Evolutionary conservation across 2,888 invertebrate genomes (phyloP).

Genomic region (Erebia aethiops): DNA sequence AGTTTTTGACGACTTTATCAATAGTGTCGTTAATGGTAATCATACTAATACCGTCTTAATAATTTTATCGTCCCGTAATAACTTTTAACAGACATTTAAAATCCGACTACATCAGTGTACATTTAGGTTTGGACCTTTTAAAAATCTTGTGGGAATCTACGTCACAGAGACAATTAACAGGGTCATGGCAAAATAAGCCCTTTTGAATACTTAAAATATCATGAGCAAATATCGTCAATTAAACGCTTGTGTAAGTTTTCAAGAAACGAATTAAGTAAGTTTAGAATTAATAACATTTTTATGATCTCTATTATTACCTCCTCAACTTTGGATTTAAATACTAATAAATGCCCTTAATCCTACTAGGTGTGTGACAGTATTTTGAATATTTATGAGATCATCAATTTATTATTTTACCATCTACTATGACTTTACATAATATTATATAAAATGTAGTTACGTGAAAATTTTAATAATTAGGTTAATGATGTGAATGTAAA

Average conservation of each 20-base stretch:
- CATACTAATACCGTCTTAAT: background rate
- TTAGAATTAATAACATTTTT: background rate
- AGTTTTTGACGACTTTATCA: background rate
- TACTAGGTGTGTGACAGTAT: background rate
- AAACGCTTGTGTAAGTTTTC: slow-evolving; percentile 2
- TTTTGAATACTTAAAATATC: too few relatives aligned
- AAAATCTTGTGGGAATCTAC: too few relatives aligned
- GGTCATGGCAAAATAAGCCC: too few relatives aligned
- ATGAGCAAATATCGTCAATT: background rate
- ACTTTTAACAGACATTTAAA: too few relatives aligned
- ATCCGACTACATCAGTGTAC: too few relatives aligned
- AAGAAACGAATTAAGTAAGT: background rate
- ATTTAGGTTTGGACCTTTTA: too few relatives aligned
- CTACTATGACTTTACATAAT: background rate
- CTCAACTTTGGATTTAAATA: background rate
- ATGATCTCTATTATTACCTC: background rate
- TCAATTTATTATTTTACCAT: background rate
- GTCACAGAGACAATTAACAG: too few relatives aligned
- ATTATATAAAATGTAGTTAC: too few relatives aligned
- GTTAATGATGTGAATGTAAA: too few relatives aligned
- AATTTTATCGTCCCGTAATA: too few relatives aligned
- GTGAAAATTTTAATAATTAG: too few relatives aligned
- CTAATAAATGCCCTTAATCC: background rate
- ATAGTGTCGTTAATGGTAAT: background rate
- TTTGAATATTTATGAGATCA: background rate